Conservation (phyloP, 1,140 invertebrate genomes). For the Holcopasites calliopsidis region DNA sequence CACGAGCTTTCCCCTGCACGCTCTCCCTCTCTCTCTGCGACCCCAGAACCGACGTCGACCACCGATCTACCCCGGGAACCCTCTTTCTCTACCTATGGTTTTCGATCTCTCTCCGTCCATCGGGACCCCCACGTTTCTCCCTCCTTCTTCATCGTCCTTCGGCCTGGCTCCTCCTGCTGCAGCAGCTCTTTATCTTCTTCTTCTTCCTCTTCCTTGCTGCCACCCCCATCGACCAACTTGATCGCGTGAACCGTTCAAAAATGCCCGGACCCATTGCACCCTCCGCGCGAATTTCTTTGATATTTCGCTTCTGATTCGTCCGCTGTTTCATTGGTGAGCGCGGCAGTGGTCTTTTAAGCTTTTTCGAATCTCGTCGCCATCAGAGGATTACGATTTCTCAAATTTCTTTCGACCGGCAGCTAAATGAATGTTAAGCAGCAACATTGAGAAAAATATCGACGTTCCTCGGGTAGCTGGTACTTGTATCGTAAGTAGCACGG, state of each 20-base stretch:
- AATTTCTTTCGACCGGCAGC: background rate
- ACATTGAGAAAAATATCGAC: conserved; percentile 12
- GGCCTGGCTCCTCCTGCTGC: too few species aligned
- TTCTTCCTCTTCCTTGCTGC: conserved; percentile 31
- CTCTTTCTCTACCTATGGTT: conserved; percentile 8
- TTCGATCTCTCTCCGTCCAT: background rate
- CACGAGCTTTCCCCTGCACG: conserved; percentile 65
- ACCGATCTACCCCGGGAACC: conserved; percentile 27
- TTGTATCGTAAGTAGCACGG: conserved; percentile 4
- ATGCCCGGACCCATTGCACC: conserved; percentile 59
- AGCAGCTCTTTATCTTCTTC: background rate
- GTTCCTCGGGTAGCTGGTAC: background rate
- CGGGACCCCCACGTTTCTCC: background rate
- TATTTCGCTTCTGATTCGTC: conserved; percentile 33
- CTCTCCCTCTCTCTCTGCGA: conserved; percentile 57
- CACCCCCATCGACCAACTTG: conserved; percentile 64
- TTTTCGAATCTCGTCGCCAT: too few species aligned
- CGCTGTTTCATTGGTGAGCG: background rate
- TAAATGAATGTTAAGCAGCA: conserved; percentile 1
- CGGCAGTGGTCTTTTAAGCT: background rate
- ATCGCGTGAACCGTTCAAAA: conserved; percentile 75
- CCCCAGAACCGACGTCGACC: conserved; percentile 59
- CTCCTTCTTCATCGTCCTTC: background rate
- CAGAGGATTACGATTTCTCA: too few species aligned
- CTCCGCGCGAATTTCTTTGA: conserved; percentile 47